Evolutionary conservation across 2,113 vertebrate genomes (phyloP), one percentile per base, ranked within the genome.

Genomic region (Passer domesticus): DNA sequence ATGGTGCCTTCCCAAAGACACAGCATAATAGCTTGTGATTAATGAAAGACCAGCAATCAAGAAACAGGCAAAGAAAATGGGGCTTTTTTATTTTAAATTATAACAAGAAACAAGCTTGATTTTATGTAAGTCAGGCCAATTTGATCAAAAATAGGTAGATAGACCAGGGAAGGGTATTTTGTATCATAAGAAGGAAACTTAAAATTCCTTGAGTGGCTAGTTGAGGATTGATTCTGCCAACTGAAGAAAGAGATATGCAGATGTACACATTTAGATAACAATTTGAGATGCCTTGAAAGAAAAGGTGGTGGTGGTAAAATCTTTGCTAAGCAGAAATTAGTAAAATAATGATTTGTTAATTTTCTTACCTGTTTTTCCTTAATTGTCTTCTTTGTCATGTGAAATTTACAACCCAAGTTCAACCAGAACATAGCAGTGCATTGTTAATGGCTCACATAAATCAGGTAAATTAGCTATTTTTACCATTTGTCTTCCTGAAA

Each of bases 371-470:
- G 76, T 76, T 90, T 96, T 95, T 93, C 90, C 87, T 93, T 96
- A 94, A 91, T 96, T 97, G 87, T 97, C 92, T 91, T 96, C 88
- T 95, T 95, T 97, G 93, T 97, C 95, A 91, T 69, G 76, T 84
- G 91, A 96, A 97, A 98, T 97, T 95, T 97, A 96, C 95, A 93
- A 58, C 83, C 46, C 73, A 95, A 68, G 89, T 88, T 94, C 92
- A 98, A 93, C 83, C 75, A 96, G 88, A 96, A 87, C 83, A 87
- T 60, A 93, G 52, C 30, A 64, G 58, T 58, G 88, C 0, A 0
- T 77, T 83, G 84, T 88, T 97, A 98, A 98, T 97, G 86, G 90
- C 94, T 94, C 93, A 94, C 96, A 98, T 98, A 96, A 97, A 98
- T 98, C 97, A 97, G 92, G 88, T 88, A 98, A 97, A 98, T 97